These are phyloP conservation scores for Alviniconcha marisindica DNA, from an alignment of 1,140 invertebrate species.

Conservation along the genomic window DNA sequence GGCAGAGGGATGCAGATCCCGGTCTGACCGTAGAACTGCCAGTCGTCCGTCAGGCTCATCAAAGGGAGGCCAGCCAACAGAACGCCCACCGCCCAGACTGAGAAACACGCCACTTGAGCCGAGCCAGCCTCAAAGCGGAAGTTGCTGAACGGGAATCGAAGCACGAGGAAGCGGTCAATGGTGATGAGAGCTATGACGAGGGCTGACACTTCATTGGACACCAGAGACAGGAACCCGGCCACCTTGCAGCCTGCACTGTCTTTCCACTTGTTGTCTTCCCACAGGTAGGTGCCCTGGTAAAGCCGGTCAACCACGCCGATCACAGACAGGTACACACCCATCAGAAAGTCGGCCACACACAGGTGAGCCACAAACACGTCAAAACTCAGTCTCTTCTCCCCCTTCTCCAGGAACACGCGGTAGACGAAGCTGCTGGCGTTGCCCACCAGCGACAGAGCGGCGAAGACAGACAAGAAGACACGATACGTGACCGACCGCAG, in stretches of 20 bases:
- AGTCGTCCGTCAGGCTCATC: slow-evolving; percentile 8
- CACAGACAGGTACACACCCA: slow-evolving; percentile 70
- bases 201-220: slow-evolving; percentile 50
- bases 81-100: slow-evolving; percentile 37
- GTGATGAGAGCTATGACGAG: slow-evolving; percentile 49
- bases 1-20: slow-evolving; percentile 53
- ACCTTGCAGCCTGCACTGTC: slow-evolving; percentile 53
- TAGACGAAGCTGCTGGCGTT: slow-evolving; percentile 55
- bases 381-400: slow-evolving; percentile 43
- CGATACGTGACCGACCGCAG: slow-evolving; percentile 52
- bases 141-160: slow-evolving; percentile 59
- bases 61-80: slow-evolving; percentile 43
- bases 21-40: slow-evolving; percentile 50
- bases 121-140: slow-evolving; percentile 37
- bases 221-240: slow-evolving; percentile 62
- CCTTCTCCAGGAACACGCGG: slow-evolving; percentile 39
- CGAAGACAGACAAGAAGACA: slow-evolving; percentile 58
- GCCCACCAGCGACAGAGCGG: slow-evolving; percentile 47
- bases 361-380: slow-evolving; percentile 63
- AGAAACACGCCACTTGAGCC: neutral
- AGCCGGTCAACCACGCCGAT: slow-evolving; percentile 54
- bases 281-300: slow-evolving; percentile 57
- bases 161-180: slow-evolving; percentile 55
- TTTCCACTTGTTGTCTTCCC: slow-evolving; percentile 58
- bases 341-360: slow-evolving; percentile 65